Evolutionary conservation across 92 coral and sea anemone species (phyloP).

Genomic region (Porites evermanni): DNA sequence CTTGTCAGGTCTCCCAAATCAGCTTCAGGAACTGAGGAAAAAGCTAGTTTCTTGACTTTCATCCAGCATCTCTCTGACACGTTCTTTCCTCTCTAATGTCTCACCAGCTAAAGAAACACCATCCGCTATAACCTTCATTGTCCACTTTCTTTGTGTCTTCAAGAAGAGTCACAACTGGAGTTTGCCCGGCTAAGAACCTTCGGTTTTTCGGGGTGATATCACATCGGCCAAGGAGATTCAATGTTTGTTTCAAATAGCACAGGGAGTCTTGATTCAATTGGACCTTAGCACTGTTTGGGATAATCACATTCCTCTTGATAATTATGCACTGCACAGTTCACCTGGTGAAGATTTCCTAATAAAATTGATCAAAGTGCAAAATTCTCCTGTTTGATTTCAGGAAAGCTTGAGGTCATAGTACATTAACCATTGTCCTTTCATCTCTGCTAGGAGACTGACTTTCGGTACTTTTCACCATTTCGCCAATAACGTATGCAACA

Average conservation of each 20-base stretch:
- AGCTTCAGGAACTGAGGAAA: too few relatives aligned
- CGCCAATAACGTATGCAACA: too few relatives aligned
- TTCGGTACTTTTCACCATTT: too few relatives aligned
- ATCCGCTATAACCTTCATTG: background rate
- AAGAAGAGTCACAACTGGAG: constrained; percentile 31
- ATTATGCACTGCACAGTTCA: constrained; percentile 50
- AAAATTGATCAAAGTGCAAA: too few relatives aligned
- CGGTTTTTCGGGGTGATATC: constrained; percentile 36
- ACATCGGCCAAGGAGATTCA: constrained; percentile 58
- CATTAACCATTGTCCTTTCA: too few relatives aligned
- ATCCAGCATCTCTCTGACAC: constrained; percentile 9
- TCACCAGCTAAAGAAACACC: background rate
- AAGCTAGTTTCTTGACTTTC: too few relatives aligned
- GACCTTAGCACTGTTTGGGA: constrained; percentile 64
- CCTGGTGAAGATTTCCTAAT: background rate
- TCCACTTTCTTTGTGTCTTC: constrained; percentile 14
- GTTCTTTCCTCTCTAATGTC: constrained; percentile 11
- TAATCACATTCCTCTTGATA: constrained; percentile 49
- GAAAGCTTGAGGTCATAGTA: too few relatives aligned
- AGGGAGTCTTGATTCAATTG: constrained; percentile 28
- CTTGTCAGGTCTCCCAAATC: too few relatives aligned
- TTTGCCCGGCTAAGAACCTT: background rate
- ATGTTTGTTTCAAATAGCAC: constrained; percentile 55
- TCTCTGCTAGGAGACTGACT: too few relatives aligned
- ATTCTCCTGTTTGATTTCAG: too few relatives aligned